phyloP scores from a whole-genome alignment of 2,888 invertebrate genomes.

The Phanerotoma sp. region DNA sequence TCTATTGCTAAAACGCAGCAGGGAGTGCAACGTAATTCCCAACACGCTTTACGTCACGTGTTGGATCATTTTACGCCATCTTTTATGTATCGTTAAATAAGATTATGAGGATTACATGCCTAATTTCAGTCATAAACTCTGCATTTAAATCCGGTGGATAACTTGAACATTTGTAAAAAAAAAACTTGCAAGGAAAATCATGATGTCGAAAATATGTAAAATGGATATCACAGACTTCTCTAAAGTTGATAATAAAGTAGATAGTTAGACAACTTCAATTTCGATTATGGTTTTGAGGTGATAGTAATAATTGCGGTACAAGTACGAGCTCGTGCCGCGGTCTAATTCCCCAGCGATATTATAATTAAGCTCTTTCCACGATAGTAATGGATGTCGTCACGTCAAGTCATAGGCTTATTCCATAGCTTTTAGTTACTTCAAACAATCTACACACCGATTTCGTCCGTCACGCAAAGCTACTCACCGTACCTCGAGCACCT shows the following conservation, averaged over 20 bases:
- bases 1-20: slow-evolving; percentile 47
- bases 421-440: slow-evolving; percentile 44
- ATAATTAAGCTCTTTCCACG: slow-evolving; percentile 55
- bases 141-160: not conserved
- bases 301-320: slow-evolving; percentile 54
- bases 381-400: slow-evolving; percentile 55
- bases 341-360: slow-evolving; percentile 56
- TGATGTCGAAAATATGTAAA: not conserved
- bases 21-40: slow-evolving; percentile 50
- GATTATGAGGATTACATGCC: slow-evolving; percentile 48
- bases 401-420: slow-evolving; percentile 41
- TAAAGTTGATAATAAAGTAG: not conserved
- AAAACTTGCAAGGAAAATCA: too few species aligned
- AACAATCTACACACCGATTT: slow-evolving; percentile 56
- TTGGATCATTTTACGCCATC: slow-evolving; percentile 42
- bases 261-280: slow-evolving; percentile 2
- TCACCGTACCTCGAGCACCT: not conserved
- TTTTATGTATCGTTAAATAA: slow-evolving; percentile 31
- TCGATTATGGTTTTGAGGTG: slow-evolving; percentile 38
- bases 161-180: too few species aligned
- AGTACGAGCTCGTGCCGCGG: slow-evolving; percentile 55
- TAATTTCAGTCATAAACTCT: slow-evolving; percentile 44
- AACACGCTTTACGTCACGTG: slow-evolving; percentile 53
- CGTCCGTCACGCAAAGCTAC: slow-evolving; percentile 48
- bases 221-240: not conserved